phyloP scores from a whole-genome alignment of 2,113 vertebrate genomes.

The Hemicordylus capensis region DNA sequence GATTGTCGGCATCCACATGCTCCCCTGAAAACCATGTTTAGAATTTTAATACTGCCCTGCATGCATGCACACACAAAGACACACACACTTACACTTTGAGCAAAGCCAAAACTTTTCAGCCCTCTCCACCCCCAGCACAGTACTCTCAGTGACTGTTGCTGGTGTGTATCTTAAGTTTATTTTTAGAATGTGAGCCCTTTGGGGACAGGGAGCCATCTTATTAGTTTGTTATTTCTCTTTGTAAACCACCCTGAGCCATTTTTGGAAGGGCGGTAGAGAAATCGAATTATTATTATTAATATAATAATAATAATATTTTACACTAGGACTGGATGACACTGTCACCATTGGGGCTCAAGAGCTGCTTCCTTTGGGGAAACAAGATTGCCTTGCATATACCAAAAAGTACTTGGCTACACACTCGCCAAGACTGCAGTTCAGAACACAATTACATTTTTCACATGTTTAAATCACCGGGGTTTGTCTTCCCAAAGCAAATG shows the following conservation, averaged over 20 bases:
- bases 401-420: background rate
- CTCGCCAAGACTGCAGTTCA: background rate
- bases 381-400: background rate
- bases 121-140: too few species aligned
- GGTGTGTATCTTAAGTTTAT: too few species aligned
- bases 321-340: background rate
- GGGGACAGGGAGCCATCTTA: too few species aligned
- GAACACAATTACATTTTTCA: too few species aligned
- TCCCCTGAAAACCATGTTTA: background rate
- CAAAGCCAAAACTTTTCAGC: background rate
- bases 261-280: too few species aligned
- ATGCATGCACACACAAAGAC: background rate
- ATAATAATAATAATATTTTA: too few species aligned
- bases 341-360: background rate
- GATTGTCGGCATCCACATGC: background rate
- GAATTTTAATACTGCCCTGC: background rate
- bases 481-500: background rate
- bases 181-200: too few species aligned
- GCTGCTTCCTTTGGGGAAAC: background rate
- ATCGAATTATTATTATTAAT: too few species aligned
- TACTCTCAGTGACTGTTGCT: too few species aligned
- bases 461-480: background rate
- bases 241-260: too few species aligned
- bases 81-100: background rate
- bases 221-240: too few species aligned